Evolutionary conservation across 2,113 vertebrate genomes (phyloP).

Genomic region (Poeciliopsis retropinna): DNA sequence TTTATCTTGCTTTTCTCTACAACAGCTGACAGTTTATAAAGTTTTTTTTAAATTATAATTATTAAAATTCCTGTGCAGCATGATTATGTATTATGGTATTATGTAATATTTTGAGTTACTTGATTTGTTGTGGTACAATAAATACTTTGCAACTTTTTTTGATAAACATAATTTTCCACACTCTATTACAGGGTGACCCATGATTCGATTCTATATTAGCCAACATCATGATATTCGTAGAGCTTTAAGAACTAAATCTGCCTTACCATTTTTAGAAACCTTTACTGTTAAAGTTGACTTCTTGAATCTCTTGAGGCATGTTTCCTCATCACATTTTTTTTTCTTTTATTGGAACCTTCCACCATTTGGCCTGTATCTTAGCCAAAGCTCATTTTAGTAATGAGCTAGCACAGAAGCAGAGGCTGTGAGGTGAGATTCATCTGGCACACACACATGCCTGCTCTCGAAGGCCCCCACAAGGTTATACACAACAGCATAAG

Average conservation of each 20-base stretch:
- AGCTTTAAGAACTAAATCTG: neutral
- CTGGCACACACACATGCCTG: constrained; percentile 55
- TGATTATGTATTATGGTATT: neutral
- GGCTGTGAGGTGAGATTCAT: constrained; percentile 76
- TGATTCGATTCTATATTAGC: neutral
- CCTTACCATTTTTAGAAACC: neutral
- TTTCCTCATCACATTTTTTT: constrained; percentile 5
- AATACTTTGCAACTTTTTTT: neutral
- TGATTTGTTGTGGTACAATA: too few relatives aligned
- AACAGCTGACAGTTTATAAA: neutral
- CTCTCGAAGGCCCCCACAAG: constrained; percentile 75
- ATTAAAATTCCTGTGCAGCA: neutral
- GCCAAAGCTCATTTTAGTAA: constrained; percentile 75
- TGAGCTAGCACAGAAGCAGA: constrained; percentile 69
- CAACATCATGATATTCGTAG: neutral
- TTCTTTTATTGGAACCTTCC: constrained; percentile 54
- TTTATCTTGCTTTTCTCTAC: neutral
- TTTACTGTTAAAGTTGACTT: constrained; percentile 2
- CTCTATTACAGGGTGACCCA: neutral
- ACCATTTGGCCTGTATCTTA: constrained; percentile 56
- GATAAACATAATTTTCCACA: neutral
- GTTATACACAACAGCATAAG: constrained; percentile 68
- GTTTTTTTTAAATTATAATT: neutral
- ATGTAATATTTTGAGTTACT: too few relatives aligned
- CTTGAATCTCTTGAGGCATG: constrained; percentile 28